Conservation (phyloP, 2,113 vertebrate species). For the Phyllostomus discolor region DNA sequence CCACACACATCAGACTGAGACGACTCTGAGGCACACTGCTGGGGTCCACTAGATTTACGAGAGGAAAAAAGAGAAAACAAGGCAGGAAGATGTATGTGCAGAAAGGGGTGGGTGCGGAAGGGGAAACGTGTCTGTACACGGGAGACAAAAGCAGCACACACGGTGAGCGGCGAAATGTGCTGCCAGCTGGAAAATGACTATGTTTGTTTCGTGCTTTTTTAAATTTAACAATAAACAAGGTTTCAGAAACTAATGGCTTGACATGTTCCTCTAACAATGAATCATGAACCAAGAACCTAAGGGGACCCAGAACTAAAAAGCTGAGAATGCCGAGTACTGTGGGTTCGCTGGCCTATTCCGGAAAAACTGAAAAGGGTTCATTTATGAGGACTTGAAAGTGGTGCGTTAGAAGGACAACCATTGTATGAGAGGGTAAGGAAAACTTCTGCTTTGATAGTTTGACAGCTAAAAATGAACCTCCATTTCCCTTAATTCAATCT, state of each 20-base stretch:
- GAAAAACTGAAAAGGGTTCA: conserved; percentile 32
- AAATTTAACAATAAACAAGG: background rate
- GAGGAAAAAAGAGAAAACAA: background rate
- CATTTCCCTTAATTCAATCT: conserved; percentile 71
- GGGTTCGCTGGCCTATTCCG: background rate
- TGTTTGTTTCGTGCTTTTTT: background rate
- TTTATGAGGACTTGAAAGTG: conserved; percentile 52
- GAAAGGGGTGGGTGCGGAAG: background rate
- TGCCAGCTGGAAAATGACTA: background rate
- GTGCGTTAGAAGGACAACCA: conserved; percentile 53
- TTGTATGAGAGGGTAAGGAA: conserved; percentile 47
- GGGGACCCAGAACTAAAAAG: conserved; percentile 12
- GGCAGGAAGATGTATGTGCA: background rate
- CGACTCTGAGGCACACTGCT: background rate
- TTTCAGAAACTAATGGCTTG: background rate
- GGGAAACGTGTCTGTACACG: background rate
- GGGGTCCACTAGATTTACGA: background rate
- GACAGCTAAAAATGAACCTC: conserved; percentile 66
- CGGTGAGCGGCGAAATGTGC: background rate
- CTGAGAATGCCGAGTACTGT: background rate
- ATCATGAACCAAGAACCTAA: conserved; percentile 1
- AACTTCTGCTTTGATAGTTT: conserved; percentile 65
- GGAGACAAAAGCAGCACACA: background rate
- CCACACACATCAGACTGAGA: background rate
- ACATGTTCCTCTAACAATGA: background rate